Conservation (phyloP, 2,113 vertebrate species). For the Acrocephalus arundinaceus region DNA sequence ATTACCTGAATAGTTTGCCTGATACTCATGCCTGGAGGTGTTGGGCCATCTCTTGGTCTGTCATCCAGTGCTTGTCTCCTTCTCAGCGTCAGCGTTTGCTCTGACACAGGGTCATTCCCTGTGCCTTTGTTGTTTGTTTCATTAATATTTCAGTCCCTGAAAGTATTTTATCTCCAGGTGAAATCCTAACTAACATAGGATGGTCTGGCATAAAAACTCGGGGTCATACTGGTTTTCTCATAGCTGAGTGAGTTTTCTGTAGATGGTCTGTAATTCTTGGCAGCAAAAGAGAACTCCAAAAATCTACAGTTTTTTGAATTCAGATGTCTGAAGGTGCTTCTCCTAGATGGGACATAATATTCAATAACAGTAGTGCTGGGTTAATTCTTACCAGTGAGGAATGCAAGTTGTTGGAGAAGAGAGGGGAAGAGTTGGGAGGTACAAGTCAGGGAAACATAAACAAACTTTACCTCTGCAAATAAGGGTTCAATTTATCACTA, state of each 20-base stretch:
- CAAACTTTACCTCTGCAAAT: not conserved
- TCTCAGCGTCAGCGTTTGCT: fast-evolving
- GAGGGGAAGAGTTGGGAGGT: not conserved
- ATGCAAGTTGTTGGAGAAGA: not conserved
- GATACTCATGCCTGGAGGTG: not conserved
- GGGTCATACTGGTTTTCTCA: not conserved
- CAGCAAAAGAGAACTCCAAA: not conserved
- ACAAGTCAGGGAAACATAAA: not conserved
- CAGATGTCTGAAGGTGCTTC: not conserved
- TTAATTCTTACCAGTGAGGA: not conserved
- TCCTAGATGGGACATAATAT: not conserved
- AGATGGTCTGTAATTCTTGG: not conserved
- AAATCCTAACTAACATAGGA: not conserved
- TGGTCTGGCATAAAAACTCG: not conserved
- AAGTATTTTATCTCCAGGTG: not conserved
- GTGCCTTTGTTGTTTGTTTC: not conserved
- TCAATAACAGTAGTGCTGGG: not conserved
- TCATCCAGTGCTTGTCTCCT: not conserved
- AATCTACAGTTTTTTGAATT: not conserved
- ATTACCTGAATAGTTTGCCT: not conserved
- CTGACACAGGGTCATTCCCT: not conserved
- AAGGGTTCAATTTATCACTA: not conserved
- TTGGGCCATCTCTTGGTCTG: not conserved
- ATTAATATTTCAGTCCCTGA: not conserved
- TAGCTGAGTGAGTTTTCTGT: not conserved